Evolutionary conservation across 2,888 invertebrate genomes (phyloP).

Genomic region (Gibbula magus): DNA sequence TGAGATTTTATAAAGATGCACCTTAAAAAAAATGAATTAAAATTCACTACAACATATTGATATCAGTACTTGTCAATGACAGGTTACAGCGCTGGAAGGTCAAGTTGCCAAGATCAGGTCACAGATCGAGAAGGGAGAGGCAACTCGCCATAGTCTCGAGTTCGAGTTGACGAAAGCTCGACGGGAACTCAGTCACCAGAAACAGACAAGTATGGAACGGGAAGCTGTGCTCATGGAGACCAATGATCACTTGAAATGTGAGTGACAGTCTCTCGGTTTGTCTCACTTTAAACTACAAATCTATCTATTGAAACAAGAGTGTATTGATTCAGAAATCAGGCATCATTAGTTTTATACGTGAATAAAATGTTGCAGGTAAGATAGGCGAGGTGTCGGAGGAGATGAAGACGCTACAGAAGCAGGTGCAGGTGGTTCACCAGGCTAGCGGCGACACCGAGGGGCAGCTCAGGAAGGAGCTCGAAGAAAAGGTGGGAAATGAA

Average conservation of each 20-base stretch:
- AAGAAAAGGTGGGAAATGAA: constrained; percentile 50
- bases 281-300: background rate
- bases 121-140: constrained; percentile 71
- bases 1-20: too few species aligned
- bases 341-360: too few species aligned
- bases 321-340: too few species aligned
- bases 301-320: background rate
- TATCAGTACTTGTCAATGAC: background rate
- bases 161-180: constrained; percentile 68
- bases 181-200: constrained; percentile 61
- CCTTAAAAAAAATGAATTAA: too few species aligned
- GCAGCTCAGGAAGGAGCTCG: constrained; percentile 49
- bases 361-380: constrained; percentile 46
- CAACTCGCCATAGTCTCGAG: constrained; percentile 69
- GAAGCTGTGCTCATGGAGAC: constrained; percentile 56
- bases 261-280: constrained; percentile 18
- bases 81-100: constrained; percentile 63
- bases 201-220: constrained; percentile 54
- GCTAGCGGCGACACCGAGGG: constrained; percentile 48
- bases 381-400: constrained; percentile 54
- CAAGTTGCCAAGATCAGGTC: constrained; percentile 67
- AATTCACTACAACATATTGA: too few species aligned
- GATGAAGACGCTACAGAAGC: constrained; percentile 51
- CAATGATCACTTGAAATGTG: constrained; percentile 67
- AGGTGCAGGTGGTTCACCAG: constrained; percentile 47